phyloP scores from a whole-genome alignment of 2,113 vertebrate species.

The Dipodomys stephensi region DNA sequence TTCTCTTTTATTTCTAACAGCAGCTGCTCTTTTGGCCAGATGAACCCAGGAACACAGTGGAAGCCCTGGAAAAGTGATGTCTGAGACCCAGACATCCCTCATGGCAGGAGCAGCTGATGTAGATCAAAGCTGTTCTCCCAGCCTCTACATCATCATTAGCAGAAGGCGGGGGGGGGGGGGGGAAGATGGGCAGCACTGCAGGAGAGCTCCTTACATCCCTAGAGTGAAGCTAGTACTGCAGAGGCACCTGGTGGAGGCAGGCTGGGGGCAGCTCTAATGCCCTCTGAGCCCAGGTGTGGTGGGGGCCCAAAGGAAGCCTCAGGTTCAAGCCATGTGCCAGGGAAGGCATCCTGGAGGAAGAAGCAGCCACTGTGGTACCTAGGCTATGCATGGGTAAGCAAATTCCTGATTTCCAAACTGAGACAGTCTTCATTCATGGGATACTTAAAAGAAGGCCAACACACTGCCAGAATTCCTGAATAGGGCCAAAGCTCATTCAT shows the following conservation, averaged over 20 bases:
- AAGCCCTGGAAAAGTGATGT: slow-evolving; percentile 40
- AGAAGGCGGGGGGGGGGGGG: neutral
- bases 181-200: neutral
- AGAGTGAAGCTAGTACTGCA: neutral
- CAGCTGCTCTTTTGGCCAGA: slow-evolving; percentile 6
- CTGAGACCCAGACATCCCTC: slow-evolving; percentile 38
- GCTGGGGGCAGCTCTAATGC: neutral
- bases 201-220: neutral
- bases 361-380: neutral
- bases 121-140: slow-evolving; percentile 11
- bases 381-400: neutral
- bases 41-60: neutral
- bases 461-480: neutral
- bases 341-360: slow-evolving; percentile 1
- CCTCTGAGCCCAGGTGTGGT: neutral
- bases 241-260: neutral
- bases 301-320: neutral
- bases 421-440: neutral
- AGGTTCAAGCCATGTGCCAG: neutral
- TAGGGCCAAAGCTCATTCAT: neutral
- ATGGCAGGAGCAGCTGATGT: slow-evolving; percentile 3
- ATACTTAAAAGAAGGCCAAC: neutral
- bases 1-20: neutral
- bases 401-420: neutral
- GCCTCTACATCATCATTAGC: slow-evolving; percentile 50